A percentile compares a stretch with the other conserved stretches of the same genome.
phyloP scores from a whole-genome alignment of 2,888 invertebrate genomes.

The Andrena camellia region DNA sequence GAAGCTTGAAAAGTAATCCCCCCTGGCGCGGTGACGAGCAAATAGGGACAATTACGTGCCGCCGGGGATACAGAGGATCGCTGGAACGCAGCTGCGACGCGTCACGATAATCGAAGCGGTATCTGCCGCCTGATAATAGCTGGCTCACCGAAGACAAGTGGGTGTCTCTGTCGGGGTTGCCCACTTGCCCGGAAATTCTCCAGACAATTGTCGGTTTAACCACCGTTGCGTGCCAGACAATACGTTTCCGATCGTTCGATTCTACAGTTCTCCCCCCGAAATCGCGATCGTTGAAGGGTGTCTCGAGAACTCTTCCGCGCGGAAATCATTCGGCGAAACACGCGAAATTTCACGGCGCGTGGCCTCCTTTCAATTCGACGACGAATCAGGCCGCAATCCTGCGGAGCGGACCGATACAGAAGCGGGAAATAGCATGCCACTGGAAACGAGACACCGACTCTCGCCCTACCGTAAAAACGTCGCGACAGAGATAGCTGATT shows the following conservation, averaged over 20 bases:
- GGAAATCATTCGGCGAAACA: neutral
- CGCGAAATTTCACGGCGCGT: neutral
- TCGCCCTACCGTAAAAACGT: conserved; percentile 4
- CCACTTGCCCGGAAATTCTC: conserved; percentile 51
- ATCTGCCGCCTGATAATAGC: conserved; percentile 44
- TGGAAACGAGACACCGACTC: neutral
- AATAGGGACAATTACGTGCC: conserved; percentile 12
- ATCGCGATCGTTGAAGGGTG: neutral
- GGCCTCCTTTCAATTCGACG: neutral
- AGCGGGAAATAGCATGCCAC: neutral
- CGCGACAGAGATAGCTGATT: neutral
- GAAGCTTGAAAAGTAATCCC: neutral
- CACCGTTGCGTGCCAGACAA: conserved; percentile 5
- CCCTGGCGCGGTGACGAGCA: neutral
- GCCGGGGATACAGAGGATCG: neutral
- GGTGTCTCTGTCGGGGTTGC: conserved; percentile 19
- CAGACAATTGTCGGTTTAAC: conserved; percentile 44
- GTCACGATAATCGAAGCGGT: conserved; percentile 36
- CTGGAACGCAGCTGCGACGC: conserved; percentile 17
- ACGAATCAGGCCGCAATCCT: conserved; percentile 15
- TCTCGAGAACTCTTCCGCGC: conserved; percentile 11
- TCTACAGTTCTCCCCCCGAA: neutral
- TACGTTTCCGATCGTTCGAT: conserved; percentile 19
- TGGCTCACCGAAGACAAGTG: conserved; percentile 3
- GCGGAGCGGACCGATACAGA: neutral